These are phyloP conservation scores for Dendrolimus punctatus DNA, from an alignment of 1,140 invertebrate genomes.

Conservation along the genomic window DNA sequence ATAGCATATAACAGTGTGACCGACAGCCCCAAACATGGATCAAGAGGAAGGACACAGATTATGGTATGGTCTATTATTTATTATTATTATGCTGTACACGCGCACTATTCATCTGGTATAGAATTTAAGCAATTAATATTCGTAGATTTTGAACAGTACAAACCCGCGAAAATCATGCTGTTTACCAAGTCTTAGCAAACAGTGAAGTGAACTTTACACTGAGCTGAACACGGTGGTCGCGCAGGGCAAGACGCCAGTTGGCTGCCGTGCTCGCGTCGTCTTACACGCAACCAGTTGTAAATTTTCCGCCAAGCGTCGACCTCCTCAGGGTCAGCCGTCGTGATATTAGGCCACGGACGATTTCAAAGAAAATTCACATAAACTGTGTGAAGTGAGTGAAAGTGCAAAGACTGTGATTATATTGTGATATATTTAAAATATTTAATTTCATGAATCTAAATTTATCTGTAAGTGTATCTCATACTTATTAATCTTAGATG, in stretches of 20 bases:
- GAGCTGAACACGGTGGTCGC: conserved; percentile 21
- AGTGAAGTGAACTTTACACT: conserved; percentile 52
- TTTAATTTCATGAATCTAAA: too few species aligned
- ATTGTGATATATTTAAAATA: too few species aligned
- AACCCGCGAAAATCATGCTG: conserved; percentile 18
- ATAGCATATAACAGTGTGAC: conserved; percentile 9
- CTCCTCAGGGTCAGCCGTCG: conserved; percentile 22
- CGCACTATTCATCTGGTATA: neutral
- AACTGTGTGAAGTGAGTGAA: neutral
- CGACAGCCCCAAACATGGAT: conserved; percentile 20
- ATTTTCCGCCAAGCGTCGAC: conserved; percentile 28
- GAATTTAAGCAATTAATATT: neutral
- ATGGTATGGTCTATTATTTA: conserved; percentile 7
- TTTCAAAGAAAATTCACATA: neutral
- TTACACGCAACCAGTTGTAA: conserved; percentile 30
- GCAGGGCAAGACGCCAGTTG: conserved; percentile 65
- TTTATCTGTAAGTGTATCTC: too few species aligned
- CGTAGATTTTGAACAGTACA: neutral
- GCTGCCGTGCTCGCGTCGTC: conserved; percentile 39
- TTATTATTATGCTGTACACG: neutral
- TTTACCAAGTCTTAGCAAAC: conserved; percentile 22
- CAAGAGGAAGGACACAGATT: conserved; percentile 12
- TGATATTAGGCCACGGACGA: neutral
- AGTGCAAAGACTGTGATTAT: neutral
- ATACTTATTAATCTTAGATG: too few species aligned